Conservation (phyloP, 2,113 vertebrate species). For the Orthochromis malagaraziensis region DNA sequence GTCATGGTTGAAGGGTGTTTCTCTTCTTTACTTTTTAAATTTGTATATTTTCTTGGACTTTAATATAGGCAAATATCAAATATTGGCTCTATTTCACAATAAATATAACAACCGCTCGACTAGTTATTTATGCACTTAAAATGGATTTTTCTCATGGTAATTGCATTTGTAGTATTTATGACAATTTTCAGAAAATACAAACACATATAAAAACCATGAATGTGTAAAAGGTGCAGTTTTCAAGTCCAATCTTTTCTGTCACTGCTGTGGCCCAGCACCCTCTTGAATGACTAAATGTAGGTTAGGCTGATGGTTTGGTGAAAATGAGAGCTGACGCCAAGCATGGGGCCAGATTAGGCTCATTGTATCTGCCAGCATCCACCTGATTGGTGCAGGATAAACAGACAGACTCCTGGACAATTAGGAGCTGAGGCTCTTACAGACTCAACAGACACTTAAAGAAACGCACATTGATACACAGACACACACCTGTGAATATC, state of each 20-base stretch:
- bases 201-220: neutral
- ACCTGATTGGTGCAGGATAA: constrained; percentile 55
- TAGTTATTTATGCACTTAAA: neutral
- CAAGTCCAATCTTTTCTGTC: neutral
- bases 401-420: constrained; percentile 54
- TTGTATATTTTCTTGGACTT: neutral
- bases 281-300: neutral
- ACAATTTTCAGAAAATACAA: neutral
- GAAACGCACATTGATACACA: neutral
- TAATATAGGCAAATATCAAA: neutral
- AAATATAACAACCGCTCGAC: neutral
- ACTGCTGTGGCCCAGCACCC: neutral
- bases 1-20: neutral
- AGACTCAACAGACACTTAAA: constrained; percentile 29
- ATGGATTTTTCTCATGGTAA: neutral
- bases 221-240: neutral
- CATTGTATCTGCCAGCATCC: constrained; percentile 53
- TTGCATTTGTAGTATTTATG: neutral
- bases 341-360: constrained; percentile 56
- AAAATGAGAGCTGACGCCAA: constrained; percentile 64
- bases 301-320: constrained; percentile 22
- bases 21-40: neutral
- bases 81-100: neutral
- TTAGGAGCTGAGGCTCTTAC: constrained; percentile 39
- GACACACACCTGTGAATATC: constrained; percentile 33